These are phyloP conservation scores for Calephelis perditalis DNA, from an alignment of 2,888 invertebrate genomes.

Conservation along the genomic window DNA sequence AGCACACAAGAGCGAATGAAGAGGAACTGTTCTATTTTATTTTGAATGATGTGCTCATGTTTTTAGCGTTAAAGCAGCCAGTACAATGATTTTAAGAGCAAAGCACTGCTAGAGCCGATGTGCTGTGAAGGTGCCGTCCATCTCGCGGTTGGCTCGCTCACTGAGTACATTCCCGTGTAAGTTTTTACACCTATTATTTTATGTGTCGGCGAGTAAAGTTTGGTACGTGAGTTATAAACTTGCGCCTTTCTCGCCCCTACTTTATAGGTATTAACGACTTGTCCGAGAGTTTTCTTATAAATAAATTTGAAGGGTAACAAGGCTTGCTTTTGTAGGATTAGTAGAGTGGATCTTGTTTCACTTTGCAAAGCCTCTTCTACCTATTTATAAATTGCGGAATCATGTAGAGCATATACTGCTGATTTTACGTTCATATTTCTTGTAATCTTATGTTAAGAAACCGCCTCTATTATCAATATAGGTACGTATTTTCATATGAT, in stretches of 20 bases:
- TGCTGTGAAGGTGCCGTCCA: conserved; percentile 52
- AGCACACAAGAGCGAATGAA: too few relatives aligned
- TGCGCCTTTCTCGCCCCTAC: conserved; percentile 78
- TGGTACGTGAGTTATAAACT: conserved; percentile 79
- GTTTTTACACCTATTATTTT: conserved; percentile 79
- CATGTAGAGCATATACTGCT: conserved; percentile 39
- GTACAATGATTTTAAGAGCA: conserved; percentile 29
- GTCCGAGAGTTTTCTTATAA: conserved; percentile 79
- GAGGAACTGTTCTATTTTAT: conserved; percentile 7
- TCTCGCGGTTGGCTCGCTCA: conserved; percentile 68
- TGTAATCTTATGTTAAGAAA: not conserved
- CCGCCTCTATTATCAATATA: too few relatives aligned
- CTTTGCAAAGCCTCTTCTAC: conserved; percentile 70
- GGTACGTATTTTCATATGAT: too few relatives aligned
- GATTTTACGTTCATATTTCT: not conserved
- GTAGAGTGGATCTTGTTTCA: conserved; percentile 78
- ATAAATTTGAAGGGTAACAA: conserved; percentile 79
- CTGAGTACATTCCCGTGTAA: conserved; percentile 79
- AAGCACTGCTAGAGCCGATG: conserved; percentile 33
- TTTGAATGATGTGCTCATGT: not conserved
- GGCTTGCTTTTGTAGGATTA: conserved; percentile 79
- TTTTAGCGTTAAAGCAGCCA: conserved; percentile 14
- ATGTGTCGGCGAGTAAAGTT: conserved; percentile 79
- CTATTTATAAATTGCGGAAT: conserved; percentile 64
- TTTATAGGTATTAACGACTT: conserved; percentile 79